phyloP scores from a whole-genome alignment of 2,888 invertebrate species.

The Sphaerophoria taeniata region DNA sequence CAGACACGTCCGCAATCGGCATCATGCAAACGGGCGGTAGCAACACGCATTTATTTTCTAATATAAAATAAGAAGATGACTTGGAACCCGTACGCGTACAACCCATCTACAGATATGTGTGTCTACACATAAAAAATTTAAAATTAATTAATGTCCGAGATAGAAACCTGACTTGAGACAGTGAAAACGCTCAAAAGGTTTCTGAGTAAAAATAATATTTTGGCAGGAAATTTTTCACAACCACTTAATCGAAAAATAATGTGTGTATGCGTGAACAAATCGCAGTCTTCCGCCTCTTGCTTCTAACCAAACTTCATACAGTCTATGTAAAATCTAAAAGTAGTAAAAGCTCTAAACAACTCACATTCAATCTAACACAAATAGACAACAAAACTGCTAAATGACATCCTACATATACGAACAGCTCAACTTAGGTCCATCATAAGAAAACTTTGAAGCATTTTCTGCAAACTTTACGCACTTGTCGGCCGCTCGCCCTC shows the following conservation, averaged over 20 bases:
- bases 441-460: slow-evolving; percentile 11
- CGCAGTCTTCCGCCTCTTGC: slow-evolving; percentile 4
- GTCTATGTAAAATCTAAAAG: slow-evolving; percentile 11
- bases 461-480: slow-evolving; percentile 63
- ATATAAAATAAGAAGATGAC: no score
- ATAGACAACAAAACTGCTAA: slow-evolving; percentile 32
- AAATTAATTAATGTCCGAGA: slow-evolving; percentile 26
- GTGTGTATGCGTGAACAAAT: slow-evolving; percentile 35
- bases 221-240: slow-evolving; percentile 61
- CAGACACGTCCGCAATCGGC: no score
- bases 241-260: slow-evolving; percentile 58
- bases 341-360: slow-evolving; percentile 2
- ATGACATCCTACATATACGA: slow-evolving; percentile 34
- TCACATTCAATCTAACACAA: not conserved
- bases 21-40: no score
- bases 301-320: slow-evolving; percentile 3
- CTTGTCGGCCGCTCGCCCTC: slow-evolving; percentile 2
- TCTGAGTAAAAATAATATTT: slow-evolving; percentile 1
- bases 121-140: no score
- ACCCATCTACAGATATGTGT: no score
- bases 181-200: slow-evolving; percentile 27
- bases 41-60: no score
- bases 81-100: no score
- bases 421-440: not conserved
- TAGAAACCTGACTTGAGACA: slow-evolving; percentile 53